Evolutionary conservation across 2,888 invertebrate species (phyloP), one percentile per base, ranked within the genome.

Genomic region (Elgonia sp.): DNA sequence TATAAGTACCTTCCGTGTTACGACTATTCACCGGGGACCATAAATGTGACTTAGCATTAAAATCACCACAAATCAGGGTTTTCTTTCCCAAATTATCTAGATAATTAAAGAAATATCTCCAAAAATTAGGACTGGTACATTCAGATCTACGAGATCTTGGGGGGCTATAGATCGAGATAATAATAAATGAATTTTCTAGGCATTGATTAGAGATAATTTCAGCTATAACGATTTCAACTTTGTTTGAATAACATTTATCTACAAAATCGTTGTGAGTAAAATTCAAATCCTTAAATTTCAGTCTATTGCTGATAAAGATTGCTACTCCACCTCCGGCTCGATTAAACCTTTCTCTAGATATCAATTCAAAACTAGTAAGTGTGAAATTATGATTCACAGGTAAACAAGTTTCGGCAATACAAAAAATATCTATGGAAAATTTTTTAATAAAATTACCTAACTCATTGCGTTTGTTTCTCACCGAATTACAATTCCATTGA

Each of bases 401-500:
- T 18, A 80, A 37, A 60, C 29, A 60, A 12, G 80, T 80, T 40
- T 80, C 80, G 0, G 69, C 69, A 8, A 80, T 1, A 69, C 67
- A 80, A 60, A 80, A 69, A 14, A 80, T 60, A 69, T 80, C 80
- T n/a, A 69, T 60, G 20, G 69, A 12, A 42, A 12, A 57, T 50
- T 62, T 46, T 29, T 53, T 20, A 16, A 77, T 40, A 10, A 77
- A 77, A n/a, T 42, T 55, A 39, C 53, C n/a, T 2, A 53, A n/a
- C 0, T 53, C 53, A n/a, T 53, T 53, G 2, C n/a, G 14, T n/a
- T 53, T 53, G 16, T 53, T 53, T n/a, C 0, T 53, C 0, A 53
- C 6, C 0, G 53, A 53, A 4, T n/a, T 53, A n/a, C 53, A 53
- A 53, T 53, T 53, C 53, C 53, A 53, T 53, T 53, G 53, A 2